Base-by-base conservation (phyloP, 2,888 invertebrate genomes). In the Candidula unifasciata region DNA sequence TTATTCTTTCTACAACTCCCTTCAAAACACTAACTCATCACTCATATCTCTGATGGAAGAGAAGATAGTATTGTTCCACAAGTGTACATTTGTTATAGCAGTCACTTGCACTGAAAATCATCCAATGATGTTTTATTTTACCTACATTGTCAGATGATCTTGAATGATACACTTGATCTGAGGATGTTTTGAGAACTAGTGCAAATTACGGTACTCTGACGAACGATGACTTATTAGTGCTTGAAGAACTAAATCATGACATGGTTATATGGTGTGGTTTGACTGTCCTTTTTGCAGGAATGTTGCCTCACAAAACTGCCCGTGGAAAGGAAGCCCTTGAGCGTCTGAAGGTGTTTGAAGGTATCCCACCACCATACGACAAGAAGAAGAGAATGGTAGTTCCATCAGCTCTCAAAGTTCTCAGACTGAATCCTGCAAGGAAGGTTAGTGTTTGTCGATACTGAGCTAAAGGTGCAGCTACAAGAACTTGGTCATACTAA, bases 251-350 rank as follows among this genome's bases (percentile, higher is more conserved):
- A 60, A 10, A 44, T 10, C 6, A 6, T 44, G 44, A 44, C 44
- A 44, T 6, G 6, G 44, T 13, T 44, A 44, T 44, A 13, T 0
- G 44, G n/a, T n/a, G n/a, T 44, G 44, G 44, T 44, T 44, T 44
- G 44, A 44, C 44, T 78, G 10, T 66, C n/a, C n/a, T n/a, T n/a
- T 35, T 54, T 73, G 24, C 89, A 98, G 99, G 99, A 90, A 99
- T 99, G 99, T 95, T 99, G 92, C 99, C 99, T 92, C 99, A 99
- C 95, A 99, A 99, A 95, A 97, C 98, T 89, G 96, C 96, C 94
- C 96, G 99, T 91, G 99, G 99, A 89, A 97, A 97, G 95, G 96
- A 96, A 90, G 99, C 99, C 69, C 95, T 99, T 82, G 96, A 96
- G 87, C 96, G 96, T 92, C 95, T 99, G 91, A 97, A 98, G 94